phyloP scores from a whole-genome alignment of 2,113 vertebrate genomes.

The Geococcyx californianus region DNA sequence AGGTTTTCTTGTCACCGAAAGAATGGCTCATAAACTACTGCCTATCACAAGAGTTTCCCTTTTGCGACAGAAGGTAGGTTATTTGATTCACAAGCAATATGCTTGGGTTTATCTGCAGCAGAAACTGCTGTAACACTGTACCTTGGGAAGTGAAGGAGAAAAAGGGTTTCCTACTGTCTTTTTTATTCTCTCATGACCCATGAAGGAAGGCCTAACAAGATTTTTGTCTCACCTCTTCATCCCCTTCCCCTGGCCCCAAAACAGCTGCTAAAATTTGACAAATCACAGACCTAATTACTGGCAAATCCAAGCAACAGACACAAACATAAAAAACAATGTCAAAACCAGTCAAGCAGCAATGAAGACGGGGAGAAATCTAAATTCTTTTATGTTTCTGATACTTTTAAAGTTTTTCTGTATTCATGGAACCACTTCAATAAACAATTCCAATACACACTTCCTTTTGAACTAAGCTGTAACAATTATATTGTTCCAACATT shows the following conservation, averaged over 20 bases:
- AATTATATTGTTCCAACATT: not conserved
- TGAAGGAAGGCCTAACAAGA: not conserved
- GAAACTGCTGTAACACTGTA: not conserved
- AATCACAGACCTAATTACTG: not conserved
- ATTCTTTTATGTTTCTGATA: not conserved
- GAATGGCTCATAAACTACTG: not conserved
- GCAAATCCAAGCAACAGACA: not conserved
- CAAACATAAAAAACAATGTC: not conserved
- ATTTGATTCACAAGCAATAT: not conserved
- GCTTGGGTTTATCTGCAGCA: not conserved
- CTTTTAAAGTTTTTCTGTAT: not conserved
- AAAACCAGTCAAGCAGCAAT: not conserved
- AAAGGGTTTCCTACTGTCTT: not conserved
- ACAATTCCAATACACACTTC: not conserved
- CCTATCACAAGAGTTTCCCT: not conserved
- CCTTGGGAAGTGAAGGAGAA: not conserved
- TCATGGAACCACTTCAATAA: not conserved
- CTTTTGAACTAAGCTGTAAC: not conserved
- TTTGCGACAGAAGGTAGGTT: not conserved
- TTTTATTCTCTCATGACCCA: not conserved
- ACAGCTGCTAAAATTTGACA: not conserved
- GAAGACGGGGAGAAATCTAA: not conserved
- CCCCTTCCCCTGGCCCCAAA: rapidly evolving
- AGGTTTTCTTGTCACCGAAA: not conserved
- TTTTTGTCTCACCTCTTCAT: not conserved